These are phyloP conservation scores for Mimas tiliae DNA, from an alignment of 2,888 invertebrate species.

Conservation along the genomic window DNA sequence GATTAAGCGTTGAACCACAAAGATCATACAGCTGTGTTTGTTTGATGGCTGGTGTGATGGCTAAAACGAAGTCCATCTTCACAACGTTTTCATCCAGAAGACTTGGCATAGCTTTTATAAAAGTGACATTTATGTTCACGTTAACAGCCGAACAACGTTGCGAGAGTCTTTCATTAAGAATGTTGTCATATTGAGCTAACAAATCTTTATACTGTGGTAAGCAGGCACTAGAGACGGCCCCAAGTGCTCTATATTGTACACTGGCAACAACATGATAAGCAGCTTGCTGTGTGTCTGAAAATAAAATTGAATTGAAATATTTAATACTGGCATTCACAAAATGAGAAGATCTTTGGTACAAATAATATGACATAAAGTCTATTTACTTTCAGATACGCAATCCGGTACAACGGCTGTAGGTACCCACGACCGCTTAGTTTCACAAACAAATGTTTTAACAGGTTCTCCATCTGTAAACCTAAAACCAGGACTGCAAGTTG, in stretches of 20 bases:
- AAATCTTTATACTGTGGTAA: slow-evolving; percentile 93
- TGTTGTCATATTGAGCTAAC: slow-evolving; percentile 90
- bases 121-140: slow-evolving; percentile 96
- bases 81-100: slow-evolving; percentile 94
- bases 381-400: slow-evolving; percentile 95
- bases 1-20: slow-evolving; percentile 95
- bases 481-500: slow-evolving; percentile 94
- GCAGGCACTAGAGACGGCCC: slow-evolving; percentile 93
- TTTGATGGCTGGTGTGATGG: slow-evolving; percentile 93
- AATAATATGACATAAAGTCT: neutral
- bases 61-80: slow-evolving; percentile 94
- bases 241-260: slow-evolving; percentile 94
- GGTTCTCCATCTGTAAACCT: slow-evolving; percentile 96
- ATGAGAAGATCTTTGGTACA: neutral
- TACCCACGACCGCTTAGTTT: slow-evolving; percentile 92
- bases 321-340: slow-evolving; percentile 28
- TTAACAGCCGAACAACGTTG: slow-evolving; percentile 97
- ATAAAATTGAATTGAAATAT: slow-evolving; percentile 32
- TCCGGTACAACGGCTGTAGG: slow-evolving; percentile 96
- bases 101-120: slow-evolving; percentile 92
- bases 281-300: slow-evolving; percentile 95
- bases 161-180: slow-evolving; percentile 92
- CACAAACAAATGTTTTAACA: slow-evolving; percentile 94
- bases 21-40: slow-evolving; percentile 97
- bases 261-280: slow-evolving; percentile 95